These are phyloP conservation scores for Carposina sasakii DNA, from an alignment of 1,140 invertebrate genomes.

Conservation along the genomic window DNA sequence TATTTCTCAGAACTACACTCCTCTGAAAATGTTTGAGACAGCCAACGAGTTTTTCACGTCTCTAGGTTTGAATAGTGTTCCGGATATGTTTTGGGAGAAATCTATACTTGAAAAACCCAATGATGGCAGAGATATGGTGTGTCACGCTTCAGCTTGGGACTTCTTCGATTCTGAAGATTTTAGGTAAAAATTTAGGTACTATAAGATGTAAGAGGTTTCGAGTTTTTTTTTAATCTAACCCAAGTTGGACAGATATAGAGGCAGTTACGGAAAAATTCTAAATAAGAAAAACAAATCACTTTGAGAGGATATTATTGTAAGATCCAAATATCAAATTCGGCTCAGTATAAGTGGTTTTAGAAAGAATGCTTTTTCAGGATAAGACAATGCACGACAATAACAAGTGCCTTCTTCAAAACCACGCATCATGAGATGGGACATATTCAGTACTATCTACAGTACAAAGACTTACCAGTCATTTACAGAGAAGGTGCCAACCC, in stretches of 20 bases:
- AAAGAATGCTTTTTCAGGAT: slow-evolving; percentile 73
- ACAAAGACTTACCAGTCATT: slow-evolving; percentile 77
- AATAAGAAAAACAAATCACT: too few species aligned
- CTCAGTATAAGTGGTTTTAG: not conserved
- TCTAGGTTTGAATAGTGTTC: slow-evolving; percentile 67
- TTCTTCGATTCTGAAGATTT: slow-evolving; percentile 81
- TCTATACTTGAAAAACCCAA: slow-evolving; percentile 76
- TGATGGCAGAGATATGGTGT: slow-evolving; percentile 75
- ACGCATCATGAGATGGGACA: slow-evolving; percentile 86
- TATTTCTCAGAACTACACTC: slow-evolving; percentile 63
- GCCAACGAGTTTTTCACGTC: slow-evolving; percentile 73
- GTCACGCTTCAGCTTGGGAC: slow-evolving; percentile 88
- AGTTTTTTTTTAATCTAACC: too few species aligned
- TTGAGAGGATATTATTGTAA: not conserved
- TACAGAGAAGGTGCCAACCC: slow-evolving; percentile 82
- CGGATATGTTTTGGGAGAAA: slow-evolving; percentile 69
- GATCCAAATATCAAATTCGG: slow-evolving; percentile 1
- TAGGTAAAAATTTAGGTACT: slow-evolving; percentile 47
- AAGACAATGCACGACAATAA: slow-evolving; percentile 84
- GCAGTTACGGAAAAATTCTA: too few species aligned
- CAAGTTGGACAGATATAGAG: too few species aligned
- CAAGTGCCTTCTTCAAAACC: slow-evolving; percentile 79
- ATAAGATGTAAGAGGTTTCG: too few species aligned
- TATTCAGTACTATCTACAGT: slow-evolving; percentile 81
- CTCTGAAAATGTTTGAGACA: slow-evolving; percentile 67